phyloP scores from a whole-genome alignment of 2,797 vertebrate species.

The Urosaurus nigricauda region DNA sequence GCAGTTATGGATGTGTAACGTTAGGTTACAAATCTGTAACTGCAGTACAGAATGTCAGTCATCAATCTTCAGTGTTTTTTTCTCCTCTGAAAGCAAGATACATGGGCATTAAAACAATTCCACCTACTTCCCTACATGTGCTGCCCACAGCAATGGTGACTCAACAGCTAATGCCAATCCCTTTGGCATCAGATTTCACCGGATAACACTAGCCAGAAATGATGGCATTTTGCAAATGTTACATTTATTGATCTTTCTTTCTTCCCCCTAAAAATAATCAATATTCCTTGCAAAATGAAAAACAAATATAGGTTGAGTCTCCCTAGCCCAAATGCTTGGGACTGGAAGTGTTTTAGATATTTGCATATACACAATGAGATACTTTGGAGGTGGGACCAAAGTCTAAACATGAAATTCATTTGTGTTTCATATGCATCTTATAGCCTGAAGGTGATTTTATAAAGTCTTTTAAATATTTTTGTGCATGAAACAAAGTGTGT shows the following conservation, averaged over 20 bases:
- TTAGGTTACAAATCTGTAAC: too few relatives aligned
- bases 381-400: too few relatives aligned
- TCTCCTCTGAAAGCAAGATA: constrained; percentile 31
- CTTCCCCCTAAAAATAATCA: constrained; percentile 50
- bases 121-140: constrained; percentile 5
- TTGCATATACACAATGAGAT: too few relatives aligned
- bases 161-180: constrained; percentile 56
- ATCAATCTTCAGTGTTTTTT: background rate
- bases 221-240: constrained; percentile 53
- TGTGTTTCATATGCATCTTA: too few relatives aligned
- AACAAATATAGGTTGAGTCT: background rate
- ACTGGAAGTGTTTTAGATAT: too few relatives aligned
- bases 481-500: too few relatives aligned
- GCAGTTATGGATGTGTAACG: too few relatives aligned
- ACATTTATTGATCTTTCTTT: constrained; percentile 37
- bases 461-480: too few relatives aligned
- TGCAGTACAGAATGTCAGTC: too few relatives aligned
- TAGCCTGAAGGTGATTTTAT: too few relatives aligned
- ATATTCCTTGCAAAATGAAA: constrained; percentile 50
- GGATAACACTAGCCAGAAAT: constrained; percentile 63
- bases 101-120: constrained; percentile 44
- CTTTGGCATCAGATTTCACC: constrained; percentile 65
- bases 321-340: too few relatives aligned
- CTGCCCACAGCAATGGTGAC: background rate
- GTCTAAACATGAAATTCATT: too few relatives aligned